Base-by-base conservation (phyloP, 2,888 invertebrate species). In the Mamestra brassicae region DNA sequence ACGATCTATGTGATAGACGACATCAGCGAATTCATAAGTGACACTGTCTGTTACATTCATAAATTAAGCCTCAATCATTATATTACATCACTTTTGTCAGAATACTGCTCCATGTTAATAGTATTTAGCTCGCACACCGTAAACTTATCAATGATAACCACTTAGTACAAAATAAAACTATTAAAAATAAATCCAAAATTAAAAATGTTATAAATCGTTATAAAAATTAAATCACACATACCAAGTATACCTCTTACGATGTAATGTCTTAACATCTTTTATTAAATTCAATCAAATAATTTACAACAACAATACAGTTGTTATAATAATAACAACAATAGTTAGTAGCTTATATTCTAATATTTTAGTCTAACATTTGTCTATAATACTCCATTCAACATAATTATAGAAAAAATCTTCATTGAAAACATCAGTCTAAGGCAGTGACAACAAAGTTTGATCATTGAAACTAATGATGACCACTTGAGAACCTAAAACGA, bases 361-460 rank as follows among this genome's bases (percentile, higher is more conserved):
- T 85, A 87, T 86, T 88, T 91, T 91, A 93, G 82, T 91, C 92
- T 92, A 93, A 92, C 89, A 90, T 90, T 89, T 90, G 89, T 92
- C 90, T 91, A 92, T 93, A 94, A 94, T 94, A 95, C 91, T 94
- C 89, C 89, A 87, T 92, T 91, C 88, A 93, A 92, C 90, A 88
- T 86, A 52, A 52, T 52, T 52, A 94, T 92, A 94, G 91, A 94
- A 93, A 92, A 92, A 89, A 90, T 91, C 87, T 93, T 92, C 86
- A 93, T 93, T 93, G 91, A 94, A 94, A 95, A 95, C 92, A 94
- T 95, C 95, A 95, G 95, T 96, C 95, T 93, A 95, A 95, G 95
- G 96, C 96, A 96, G 96, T 96, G 95, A 94, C 92, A 94, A 95
- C 90, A 92, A 92, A 94, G 91, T 95, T 94, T 93, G 93, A 87